phyloP scores from a whole-genome alignment of 2,797 vertebrate species.

The Chrysocyon brachyurus region DNA sequence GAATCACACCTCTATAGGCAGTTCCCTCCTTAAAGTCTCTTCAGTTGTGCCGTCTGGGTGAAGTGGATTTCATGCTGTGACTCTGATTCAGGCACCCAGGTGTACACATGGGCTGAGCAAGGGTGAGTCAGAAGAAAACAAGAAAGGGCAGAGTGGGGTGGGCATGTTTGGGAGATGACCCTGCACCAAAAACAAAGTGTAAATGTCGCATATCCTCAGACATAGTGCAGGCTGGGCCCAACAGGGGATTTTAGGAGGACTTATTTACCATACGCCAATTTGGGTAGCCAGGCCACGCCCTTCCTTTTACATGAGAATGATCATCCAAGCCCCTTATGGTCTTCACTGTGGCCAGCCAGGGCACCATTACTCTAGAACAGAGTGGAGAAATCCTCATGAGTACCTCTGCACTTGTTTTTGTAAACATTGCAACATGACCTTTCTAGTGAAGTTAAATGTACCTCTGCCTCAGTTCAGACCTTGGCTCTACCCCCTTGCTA shows the following conservation, averaged over 20 bases:
- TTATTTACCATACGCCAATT: background rate
- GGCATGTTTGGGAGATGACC: background rate
- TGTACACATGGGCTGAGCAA: background rate
- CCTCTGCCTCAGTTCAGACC: background rate
- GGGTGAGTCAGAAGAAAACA: background rate
- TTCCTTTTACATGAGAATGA: background rate
- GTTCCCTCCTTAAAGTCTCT: background rate
- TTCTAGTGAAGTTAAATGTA: background rate
- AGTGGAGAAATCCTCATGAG: background rate
- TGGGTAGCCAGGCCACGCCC: background rate
- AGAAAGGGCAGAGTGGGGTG: too few relatives aligned
- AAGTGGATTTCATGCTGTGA: background rate
- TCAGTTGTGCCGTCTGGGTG: too few relatives aligned
- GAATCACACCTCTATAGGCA: background rate
- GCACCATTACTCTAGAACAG: background rate
- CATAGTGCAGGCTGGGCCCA: background rate
- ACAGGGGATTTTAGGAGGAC: background rate
- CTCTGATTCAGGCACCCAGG: background rate
- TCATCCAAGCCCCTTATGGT: background rate
- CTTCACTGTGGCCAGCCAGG: background rate
- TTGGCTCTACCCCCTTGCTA: background rate
- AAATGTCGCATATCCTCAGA: background rate
- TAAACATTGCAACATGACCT: background rate
- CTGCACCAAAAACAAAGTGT: background rate
- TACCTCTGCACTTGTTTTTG: background rate